These are phyloP conservation scores for Delichon dasypus DNA, from an alignment of 2,797 vertebrate species.

Conservation along the genomic window DNA sequence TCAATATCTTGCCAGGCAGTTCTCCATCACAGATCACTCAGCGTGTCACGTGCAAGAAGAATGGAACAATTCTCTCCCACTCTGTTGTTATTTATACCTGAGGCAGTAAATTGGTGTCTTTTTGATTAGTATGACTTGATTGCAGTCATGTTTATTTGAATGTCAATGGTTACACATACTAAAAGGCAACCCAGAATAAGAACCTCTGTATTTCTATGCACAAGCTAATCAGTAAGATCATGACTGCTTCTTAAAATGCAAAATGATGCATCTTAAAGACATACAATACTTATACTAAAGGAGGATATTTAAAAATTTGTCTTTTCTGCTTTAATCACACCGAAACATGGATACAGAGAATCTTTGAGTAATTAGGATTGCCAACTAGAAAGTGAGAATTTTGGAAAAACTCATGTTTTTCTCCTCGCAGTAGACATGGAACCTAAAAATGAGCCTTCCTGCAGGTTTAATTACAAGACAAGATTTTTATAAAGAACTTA, in stretches of 20 bases:
- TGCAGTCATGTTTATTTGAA: slow-evolving; percentile 51
- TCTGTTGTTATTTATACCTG: slow-evolving; percentile 58
- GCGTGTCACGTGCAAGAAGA: background rate
- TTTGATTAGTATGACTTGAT: slow-evolving; percentile 54
- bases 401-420: background rate
- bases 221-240: background rate
- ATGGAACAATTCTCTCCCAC: background rate
- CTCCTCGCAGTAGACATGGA: background rate
- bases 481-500: background rate
- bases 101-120: slow-evolving; percentile 24
- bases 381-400: background rate
- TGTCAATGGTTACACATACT: slow-evolving; percentile 17
- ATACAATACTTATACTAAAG: background rate
- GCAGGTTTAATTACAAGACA: background rate
- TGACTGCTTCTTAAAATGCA: background rate
- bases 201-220: background rate
- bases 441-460: background rate
- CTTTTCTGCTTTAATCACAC: background rate
- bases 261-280: slow-evolving; percentile 9
- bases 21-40: background rate
- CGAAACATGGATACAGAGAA: background rate
- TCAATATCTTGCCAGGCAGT: background rate
- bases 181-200: slow-evolving; percentile 21
- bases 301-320: background rate
- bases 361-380: background rate